phyloP scores from a whole-genome alignment of 2,797 vertebrate species.

The Lophotriccus pileatus region DNA sequence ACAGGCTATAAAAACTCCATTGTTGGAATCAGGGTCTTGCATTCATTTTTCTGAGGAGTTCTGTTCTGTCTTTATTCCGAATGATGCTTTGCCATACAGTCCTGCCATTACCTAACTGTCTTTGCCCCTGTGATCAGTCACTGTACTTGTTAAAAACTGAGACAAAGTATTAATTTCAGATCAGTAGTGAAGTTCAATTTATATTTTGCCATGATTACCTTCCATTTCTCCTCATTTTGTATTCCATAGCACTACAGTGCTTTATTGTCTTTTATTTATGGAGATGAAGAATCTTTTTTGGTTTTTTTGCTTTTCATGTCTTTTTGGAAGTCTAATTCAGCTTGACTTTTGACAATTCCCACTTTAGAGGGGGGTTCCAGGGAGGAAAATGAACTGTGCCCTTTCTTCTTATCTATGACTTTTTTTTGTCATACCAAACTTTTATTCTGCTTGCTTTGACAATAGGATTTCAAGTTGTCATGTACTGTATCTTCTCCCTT shows the following conservation, averaged over 20 bases:
- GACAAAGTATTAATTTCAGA: background rate
- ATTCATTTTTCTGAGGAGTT: background rate
- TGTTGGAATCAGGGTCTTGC: background rate
- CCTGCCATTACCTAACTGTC: background rate
- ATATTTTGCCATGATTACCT: background rate
- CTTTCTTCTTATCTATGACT: background rate
- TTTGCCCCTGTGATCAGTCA: background rate
- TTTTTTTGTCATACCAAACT: background rate
- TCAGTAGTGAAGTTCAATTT: background rate
- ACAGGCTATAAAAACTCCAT: background rate
- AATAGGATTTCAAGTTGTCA: background rate
- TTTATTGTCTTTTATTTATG: background rate
- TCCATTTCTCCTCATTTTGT: background rate
- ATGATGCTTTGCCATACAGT: background rate
- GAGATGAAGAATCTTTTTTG: background rate
- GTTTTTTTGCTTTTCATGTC: background rate
- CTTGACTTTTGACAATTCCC: slow-evolving; percentile 16
- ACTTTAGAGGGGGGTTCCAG: background rate
- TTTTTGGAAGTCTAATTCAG: background rate
- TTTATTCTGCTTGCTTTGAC: background rate
- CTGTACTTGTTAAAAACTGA: background rate
- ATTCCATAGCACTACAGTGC: background rate
- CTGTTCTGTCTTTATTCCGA: background rate
- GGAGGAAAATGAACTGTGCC: background rate
- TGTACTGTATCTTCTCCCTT: background rate